Conservation (phyloP, 2,888 invertebrate genomes). For the Drosophila stalkeri region DNA sequence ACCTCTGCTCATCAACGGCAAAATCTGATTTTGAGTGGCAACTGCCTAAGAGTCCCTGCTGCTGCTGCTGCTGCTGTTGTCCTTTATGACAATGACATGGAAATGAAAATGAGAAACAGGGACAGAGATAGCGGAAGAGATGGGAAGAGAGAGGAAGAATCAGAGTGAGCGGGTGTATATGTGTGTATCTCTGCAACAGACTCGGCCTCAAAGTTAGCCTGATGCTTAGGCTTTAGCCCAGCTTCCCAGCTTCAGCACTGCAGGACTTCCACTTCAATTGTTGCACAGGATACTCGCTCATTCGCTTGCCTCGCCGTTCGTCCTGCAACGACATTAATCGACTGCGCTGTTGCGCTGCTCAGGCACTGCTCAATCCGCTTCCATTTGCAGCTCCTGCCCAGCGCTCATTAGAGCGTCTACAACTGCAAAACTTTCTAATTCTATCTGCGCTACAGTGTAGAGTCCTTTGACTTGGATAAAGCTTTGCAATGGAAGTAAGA, state of each 20-base stretch:
- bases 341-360: slow-evolving; percentile 13
- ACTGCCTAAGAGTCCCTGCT: slow-evolving; percentile 21
- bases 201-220: slow-evolving; percentile 20
- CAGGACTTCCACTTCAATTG: slow-evolving; percentile 46
- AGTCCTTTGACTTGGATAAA: not conserved
- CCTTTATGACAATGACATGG: slow-evolving; percentile 73
- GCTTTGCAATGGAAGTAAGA: not conserved
- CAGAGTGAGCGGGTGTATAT: not conserved
- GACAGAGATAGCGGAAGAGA: not conserved
- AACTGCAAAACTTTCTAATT: slow-evolving; percentile 11
- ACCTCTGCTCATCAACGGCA: slow-evolving; percentile 28
- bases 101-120: slow-evolving; percentile 38
- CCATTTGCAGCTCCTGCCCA: slow-evolving; percentile 13
- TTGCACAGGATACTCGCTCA: slow-evolving; percentile 9
- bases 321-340: slow-evolving; percentile 76
- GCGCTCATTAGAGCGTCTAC: slow-evolving; percentile 26
- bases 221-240: not conserved
- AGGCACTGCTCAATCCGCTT: slow-evolving; percentile 4
- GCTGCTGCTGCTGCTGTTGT: slow-evolving; percentile 34
- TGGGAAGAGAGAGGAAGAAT: not conserved
- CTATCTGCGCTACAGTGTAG: not conserved
- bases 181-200: slow-evolving; percentile 35
- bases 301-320: slow-evolving; percentile 1
- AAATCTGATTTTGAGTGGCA: slow-evolving; percentile 65
- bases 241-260: not conserved